Evolutionary conservation across 2,888 invertebrate species (phyloP).

Genomic region (Leptinotarsa juncta): DNA sequence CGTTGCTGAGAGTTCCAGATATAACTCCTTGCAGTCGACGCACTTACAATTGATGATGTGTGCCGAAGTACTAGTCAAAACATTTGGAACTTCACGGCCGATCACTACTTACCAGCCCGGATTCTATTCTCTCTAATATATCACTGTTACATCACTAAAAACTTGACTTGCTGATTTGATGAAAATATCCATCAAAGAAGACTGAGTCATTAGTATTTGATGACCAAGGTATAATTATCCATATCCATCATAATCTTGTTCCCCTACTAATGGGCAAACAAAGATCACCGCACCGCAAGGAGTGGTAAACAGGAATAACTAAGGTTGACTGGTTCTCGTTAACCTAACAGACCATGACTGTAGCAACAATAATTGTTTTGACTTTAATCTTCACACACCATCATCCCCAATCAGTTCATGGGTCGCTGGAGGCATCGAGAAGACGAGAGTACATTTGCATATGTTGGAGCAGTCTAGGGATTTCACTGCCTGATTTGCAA

Average conservation of each 20-base stretch:
- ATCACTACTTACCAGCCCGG: too few species aligned
- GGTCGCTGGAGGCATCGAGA: slow-evolving; percentile 29
- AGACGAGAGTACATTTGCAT: slow-evolving; percentile 33
- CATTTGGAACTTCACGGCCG: too few species aligned
- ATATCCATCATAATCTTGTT: background rate
- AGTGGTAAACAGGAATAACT: background rate
- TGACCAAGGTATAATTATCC: too few species aligned
- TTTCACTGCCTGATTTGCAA: slow-evolving; percentile 32
- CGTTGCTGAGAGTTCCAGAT: too few species aligned
- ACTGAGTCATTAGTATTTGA: too few species aligned
- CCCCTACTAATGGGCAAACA: background rate
- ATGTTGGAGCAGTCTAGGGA: slow-evolving; percentile 28
- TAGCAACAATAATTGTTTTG: slow-evolving; percentile 32
- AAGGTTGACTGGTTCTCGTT: slow-evolving; percentile 1
- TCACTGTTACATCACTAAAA: too few species aligned
- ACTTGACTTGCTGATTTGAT: too few species aligned
- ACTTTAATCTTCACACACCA: slow-evolving; percentile 32
- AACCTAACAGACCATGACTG: slow-evolving; percentile 14
- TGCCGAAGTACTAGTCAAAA: too few species aligned
- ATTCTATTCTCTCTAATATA: too few species aligned
- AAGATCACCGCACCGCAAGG: slow-evolving; percentile 3
- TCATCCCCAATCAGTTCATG: slow-evolving; percentile 27
- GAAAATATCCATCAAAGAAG: too few species aligned
- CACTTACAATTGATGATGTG: too few species aligned
- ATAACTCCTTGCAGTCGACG: too few species aligned